Evolutionary conservation across 2,113 vertebrate species (phyloP).

Genomic region (Delphinus delphis): DNA sequence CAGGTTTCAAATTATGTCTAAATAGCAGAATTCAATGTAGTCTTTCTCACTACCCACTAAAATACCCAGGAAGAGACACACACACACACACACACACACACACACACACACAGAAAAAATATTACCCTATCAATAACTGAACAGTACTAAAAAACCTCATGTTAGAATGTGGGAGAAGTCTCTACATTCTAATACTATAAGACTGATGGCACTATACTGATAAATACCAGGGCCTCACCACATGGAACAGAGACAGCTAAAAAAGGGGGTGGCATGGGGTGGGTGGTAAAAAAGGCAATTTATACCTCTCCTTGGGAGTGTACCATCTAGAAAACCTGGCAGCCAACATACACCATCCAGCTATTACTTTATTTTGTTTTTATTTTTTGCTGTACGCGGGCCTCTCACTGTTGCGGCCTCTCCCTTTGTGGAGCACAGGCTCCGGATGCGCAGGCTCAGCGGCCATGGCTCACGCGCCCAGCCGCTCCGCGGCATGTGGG

Average conservation of each 20-base stretch:
- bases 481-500: too few species aligned
- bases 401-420: too few species aligned
- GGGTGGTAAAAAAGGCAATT: not conserved
- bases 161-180: not conserved
- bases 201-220: not conserved
- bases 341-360: not conserved
- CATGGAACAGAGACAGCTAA: not conserved
- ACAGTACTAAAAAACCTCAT: not conserved
- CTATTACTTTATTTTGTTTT: not conserved
- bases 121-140: not conserved
- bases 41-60: constrained; percentile 31
- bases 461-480: too few species aligned
- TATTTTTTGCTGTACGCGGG: too few species aligned
- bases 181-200: not conserved
- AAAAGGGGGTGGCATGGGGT: not conserved
- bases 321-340: constrained; percentile 20
- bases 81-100: not conserved
- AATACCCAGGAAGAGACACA: not conserved
- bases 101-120: not conserved
- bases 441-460: too few species aligned
- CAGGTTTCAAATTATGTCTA: constrained; percentile 23
- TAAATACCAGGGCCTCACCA: not conserved
- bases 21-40: not conserved
- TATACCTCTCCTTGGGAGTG: not conserved
- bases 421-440: too few species aligned